Base-by-base conservation (phyloP, 2,888 invertebrate genomes). In the Crossocerus cetratus region DNA sequence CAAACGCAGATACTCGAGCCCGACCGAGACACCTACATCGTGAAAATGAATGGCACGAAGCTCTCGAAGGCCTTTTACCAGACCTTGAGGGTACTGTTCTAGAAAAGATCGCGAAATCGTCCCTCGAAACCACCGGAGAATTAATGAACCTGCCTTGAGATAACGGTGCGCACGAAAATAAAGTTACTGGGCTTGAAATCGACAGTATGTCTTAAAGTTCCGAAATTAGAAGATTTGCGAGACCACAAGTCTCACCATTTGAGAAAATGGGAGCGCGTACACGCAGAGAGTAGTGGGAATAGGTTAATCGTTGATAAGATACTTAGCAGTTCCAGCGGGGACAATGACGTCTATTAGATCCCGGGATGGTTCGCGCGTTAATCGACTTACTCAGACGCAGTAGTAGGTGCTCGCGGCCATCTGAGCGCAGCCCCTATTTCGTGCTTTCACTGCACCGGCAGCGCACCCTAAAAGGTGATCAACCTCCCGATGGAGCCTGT, bases 111-210 rank as follows among this genome's bases (percentile, higher is more conserved):
- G 81, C 80, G 83, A 86, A 86, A 77, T 83, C 80, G 83, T 83
- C 83, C 79, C 32, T 32, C 76, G 69, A 72, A 74, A 81, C 84
- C 81, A 84, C 85, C 81, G 78, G 78, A 82, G 84, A 86, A 87
- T 87, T 87, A 87, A 87, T 86, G 86, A 86, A 83, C 79, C 72
- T 56, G 42, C 64, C 45, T 45, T 44, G 57, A 66, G 72, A 69
- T 78, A 80, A 72, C 69, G 60, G 61, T 64, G 32, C 8, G 57
- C 72, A 58, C n/a, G n/a, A n/a, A n/a, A n/a, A n/a, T n/a, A n/a
- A n/a, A n/a, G n/a, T n/a, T n/a, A n/a, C n/a, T n/a, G n/a, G n/a
- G n/a, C n/a, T n/a, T n/a, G n/a, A n/a, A n/a, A n/a, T n/a, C n/a
- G n/a, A n/a, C n/a, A n/a, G n/a, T n/a, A n/a, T n/a, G n/a, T n/a